phyloP scores from a whole-genome alignment of 37 sponge, comb jelly and placozoan species.

The Bolinopsis microptera region DNA sequence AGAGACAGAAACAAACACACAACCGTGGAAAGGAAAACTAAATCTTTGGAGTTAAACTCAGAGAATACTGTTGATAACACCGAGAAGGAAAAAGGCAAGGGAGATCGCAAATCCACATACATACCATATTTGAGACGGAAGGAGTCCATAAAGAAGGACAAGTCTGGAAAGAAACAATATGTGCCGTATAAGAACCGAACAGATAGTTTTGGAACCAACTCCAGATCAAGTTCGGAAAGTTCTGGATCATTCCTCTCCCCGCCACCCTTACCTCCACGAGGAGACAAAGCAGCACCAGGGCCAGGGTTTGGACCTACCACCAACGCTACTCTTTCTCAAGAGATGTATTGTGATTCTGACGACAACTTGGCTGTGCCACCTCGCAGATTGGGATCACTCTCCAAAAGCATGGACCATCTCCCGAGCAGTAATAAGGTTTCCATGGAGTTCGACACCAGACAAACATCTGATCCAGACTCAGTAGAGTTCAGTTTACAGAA shows the following conservation, averaged over 20 bases:
- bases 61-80: background rate
- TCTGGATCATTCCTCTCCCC: constrained; percentile 9
- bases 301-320: background rate
- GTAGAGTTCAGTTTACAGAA: constrained; percentile 21
- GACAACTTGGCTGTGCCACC: background rate
- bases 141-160: constrained; percentile 51
- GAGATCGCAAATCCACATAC: background rate
- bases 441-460: background rate
- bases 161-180: constrained; percentile 28
- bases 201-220: constrained; percentile 31
- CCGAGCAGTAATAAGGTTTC: constrained; percentile 46
- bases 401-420: constrained; percentile 57
- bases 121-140: constrained; percentile 22
- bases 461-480: background rate
- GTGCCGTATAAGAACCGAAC: constrained; percentile 62
- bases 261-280: constrained; percentile 53
- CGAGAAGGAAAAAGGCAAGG: background rate
- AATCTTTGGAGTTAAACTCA: constrained; percentile 32
- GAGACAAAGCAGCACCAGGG: constrained; percentile 53
- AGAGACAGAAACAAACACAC: background rate
- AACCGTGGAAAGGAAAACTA: constrained; percentile 1
- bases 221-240: constrained; percentile 45
- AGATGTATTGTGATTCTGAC: background rate
- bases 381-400: background rate
- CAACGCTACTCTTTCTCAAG: background rate